Base-by-base conservation (phyloP, 92 coral and sea anemone genomes). In the Zoanthus gigantus region DNA sequence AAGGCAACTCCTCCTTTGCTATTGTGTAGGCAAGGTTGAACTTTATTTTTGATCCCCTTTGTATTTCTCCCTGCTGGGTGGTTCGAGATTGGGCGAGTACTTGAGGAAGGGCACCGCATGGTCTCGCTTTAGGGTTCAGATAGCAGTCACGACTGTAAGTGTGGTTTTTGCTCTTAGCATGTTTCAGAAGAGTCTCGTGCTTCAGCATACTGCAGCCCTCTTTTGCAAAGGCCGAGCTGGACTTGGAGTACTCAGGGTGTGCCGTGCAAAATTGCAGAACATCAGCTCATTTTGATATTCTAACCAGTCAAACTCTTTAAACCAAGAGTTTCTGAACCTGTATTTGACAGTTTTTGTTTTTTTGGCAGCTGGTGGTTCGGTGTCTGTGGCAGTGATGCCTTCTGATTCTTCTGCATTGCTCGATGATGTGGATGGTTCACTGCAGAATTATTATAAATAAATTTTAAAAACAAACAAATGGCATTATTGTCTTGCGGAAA, bases 1-100 rank as follows among this genome's bases (percentile, higher is more conserved):
- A 88, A n/a, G 87, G 87, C 65, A 80, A 79, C 71, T 79, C 90
- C 74, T 80, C 90, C 83, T 72, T 82, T 66, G 83, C 91, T 88
- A 72, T 81, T 7, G 71, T 29, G 57, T 82, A 82, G n/a, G 83
- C 91, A 0, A 79, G 82, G 68, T 72, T 88, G 60, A 88, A 88
- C 84, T 88, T 79, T 14, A 88, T 81, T 81, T 88, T 56, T 54
- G 73, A 78, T 54, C 45, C 87, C 18, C 83, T 71, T 15, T 60
- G 52, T 47, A 81, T 76, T 68, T 88, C 87, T 7, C 31, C 52
- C 76, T 77, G 75, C 71, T 88, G 74, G 32, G 60, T 56, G 53
- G 87, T 81, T 63, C 69, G 86, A 84, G 60, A 50, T 61, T 84
- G 77, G 67, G 82, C 87, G 5, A 88, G 84, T 79, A 88, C 87